Evolutionary conservation across 2,113 vertebrate genomes (phyloP).

Genomic region (Galeopterus variegatus): DNA sequence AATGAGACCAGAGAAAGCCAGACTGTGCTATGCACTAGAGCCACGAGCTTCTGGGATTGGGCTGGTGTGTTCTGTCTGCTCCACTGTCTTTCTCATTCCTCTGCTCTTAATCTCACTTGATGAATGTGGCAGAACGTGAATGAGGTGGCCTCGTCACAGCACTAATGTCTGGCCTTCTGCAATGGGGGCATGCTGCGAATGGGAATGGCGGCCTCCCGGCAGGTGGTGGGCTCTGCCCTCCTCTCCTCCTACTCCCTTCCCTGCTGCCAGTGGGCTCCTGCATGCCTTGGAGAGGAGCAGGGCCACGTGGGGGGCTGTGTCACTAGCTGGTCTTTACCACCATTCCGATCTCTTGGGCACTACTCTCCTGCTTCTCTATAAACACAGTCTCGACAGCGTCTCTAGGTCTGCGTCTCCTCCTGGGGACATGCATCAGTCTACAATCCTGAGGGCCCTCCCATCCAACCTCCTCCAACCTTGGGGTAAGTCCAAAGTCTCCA

Average conservation of each 20-base stretch:
- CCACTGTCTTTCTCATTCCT: background rate
- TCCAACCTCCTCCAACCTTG: background rate
- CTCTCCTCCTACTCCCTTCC: background rate
- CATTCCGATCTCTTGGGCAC: background rate
- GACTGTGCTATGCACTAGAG: background rate
- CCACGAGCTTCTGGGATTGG: background rate
- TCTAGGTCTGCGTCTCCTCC: background rate
- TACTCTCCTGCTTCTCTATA: background rate
- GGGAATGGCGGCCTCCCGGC: background rate
- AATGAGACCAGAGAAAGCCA: background rate
- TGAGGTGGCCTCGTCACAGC: background rate
- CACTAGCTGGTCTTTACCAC: background rate
- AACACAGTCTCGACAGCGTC: background rate
- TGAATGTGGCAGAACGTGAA: background rate
- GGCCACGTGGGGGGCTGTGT: too few relatives aligned
- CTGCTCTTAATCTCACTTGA: constrained; percentile 32
- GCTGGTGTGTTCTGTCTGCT: background rate
- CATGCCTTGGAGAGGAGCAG: background rate
- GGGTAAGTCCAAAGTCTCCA: background rate
- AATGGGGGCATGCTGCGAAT: rapidly evolving
- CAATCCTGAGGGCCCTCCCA: background rate
- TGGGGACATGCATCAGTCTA: too few relatives aligned
- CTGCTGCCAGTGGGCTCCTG: rapidly evolving
- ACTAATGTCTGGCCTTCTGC: too few relatives aligned
- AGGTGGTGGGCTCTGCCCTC: background rate